A percentile compares a stretch with the other conserved stretches of the same genome.
Evolutionary conservation across 23 tunicate genomes (phyloP).

Genomic region (Botrylloides violaceus): DNA sequence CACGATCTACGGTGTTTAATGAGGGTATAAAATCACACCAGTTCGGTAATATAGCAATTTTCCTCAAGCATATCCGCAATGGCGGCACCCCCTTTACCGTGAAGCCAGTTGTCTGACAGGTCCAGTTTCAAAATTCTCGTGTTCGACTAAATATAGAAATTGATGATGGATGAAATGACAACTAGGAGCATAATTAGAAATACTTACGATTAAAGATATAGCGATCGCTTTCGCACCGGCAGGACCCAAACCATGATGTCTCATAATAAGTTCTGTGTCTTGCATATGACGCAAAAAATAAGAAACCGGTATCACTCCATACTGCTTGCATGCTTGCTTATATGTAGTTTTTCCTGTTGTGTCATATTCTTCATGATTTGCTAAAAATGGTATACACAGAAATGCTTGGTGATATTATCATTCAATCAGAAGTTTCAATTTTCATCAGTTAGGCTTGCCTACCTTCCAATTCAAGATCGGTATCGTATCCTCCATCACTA

Average conservation of each 20-base stretch:
- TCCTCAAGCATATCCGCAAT: conserved; percentile 96
- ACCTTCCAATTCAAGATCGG: conserved; percentile 91
- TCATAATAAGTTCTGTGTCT: conserved; percentile 55
- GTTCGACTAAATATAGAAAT: conserved; percentile 49
- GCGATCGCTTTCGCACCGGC: conserved; percentile 95
- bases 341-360: conserved; percentile 90
- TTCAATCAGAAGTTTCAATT: not conserved
- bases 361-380: conserved; percentile 81
- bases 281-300: conserved; percentile 96
- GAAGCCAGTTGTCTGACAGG: conserved; percentile 85
- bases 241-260: conserved; percentile 93
- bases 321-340: conserved; percentile 92
- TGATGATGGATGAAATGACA: not conserved
- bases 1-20: no score
- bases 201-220: conserved; percentile 73
- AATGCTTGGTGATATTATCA: not conserved
- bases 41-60: conserved; percentile 90
- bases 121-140: conserved; percentile 76
- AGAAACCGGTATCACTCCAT: conserved; percentile 91
- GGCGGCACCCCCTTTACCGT: conserved; percentile 75
- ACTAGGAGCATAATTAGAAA: not conserved
- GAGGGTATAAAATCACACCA: conserved; percentile 29
- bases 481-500: conserved; percentile 92
- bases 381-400: conserved; percentile 15
- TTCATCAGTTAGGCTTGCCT: not conserved